A percentile compares a stretch with the other conserved stretches of the same genome.
Evolutionary conservation across 2,888 invertebrate species (phyloP).

Genomic region (Mesorhabditis sp.): DNA sequence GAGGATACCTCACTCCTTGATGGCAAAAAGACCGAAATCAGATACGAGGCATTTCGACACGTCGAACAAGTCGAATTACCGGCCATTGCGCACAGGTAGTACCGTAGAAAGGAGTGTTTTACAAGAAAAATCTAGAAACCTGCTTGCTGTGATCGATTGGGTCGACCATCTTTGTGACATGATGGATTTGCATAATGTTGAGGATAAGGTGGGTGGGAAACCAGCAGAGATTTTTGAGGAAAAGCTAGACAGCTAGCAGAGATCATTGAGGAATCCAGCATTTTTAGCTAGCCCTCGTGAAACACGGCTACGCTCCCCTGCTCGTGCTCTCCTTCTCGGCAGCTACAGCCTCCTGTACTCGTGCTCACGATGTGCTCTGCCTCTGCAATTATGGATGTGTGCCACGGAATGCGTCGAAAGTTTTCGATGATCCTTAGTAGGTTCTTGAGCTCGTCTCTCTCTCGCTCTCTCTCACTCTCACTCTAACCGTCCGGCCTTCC

Average conservation of each 20-base stretch:
- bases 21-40: slow-evolving; percentile 55
- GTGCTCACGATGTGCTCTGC: slow-evolving; percentile 39
- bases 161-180: slow-evolving; percentile 55
- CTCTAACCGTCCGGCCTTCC: background rate
- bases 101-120: too few relatives aligned
- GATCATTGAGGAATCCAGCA: background rate
- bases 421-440: slow-evolving; percentile 46
- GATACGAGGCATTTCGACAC: slow-evolving; percentile 52
- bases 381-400: slow-evolving; percentile 53
- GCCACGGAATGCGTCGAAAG: slow-evolving; percentile 32
- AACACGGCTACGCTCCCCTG: slow-evolving; percentile 50
- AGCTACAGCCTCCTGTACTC: slow-evolving; percentile 24
- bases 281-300: slow-evolving; percentile 46
- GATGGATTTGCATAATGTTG: slow-evolving; percentile 51
- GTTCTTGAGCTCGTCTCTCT: background rate
- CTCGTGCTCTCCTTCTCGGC: slow-evolving; percentile 42
- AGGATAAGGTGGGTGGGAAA: slow-evolving; percentile 42
- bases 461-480: too few relatives aligned
- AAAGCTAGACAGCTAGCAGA: background rate
- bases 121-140: too few relatives aligned
- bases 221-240: background rate
- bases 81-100: slow-evolving; percentile 44
- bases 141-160: slow-evolving; percentile 54
- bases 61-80: slow-evolving; percentile 44
- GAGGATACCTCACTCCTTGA: slow-evolving; percentile 53